These are phyloP conservation scores for Notamacropus eugenii DNA, from an alignment of 2,797 vertebrate genomes.

Conservation along the genomic window DNA sequence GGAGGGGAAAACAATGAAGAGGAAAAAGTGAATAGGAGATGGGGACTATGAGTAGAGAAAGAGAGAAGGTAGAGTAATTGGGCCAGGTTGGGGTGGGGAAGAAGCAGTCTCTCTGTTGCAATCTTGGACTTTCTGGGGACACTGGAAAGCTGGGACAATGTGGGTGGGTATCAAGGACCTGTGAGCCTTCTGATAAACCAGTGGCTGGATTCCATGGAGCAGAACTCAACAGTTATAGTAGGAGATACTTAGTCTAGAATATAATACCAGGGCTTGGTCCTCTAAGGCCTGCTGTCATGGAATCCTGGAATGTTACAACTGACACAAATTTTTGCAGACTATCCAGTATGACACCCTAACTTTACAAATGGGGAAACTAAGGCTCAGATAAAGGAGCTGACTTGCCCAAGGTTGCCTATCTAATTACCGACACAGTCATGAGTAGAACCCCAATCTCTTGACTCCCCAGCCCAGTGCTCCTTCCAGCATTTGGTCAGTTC, in stretches of 20 bases:
- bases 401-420: neutral
- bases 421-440: neutral
- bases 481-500: neutral
- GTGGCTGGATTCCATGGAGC: neutral
- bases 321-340: neutral
- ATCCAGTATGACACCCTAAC: neutral
- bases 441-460: neutral
- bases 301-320: neutral
- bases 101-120: constrained; percentile 1
- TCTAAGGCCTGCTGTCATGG: neutral
- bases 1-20: neutral
- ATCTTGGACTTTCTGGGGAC: neutral
- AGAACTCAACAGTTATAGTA: neutral
- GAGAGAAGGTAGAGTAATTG: neutral
- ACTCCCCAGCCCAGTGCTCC: too few relatives aligned
- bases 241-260: neutral
- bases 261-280: neutral
- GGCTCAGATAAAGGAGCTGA: neutral
- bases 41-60: neutral
- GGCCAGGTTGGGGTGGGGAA: neutral
- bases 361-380: neutral
- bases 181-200: neutral
- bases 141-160: neutral
- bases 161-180: neutral
- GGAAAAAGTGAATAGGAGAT: neutral